A percentile compares a stretch with the other conserved stretches of the same genome.
Conservation (phyloP, 2,888 invertebrate species). For the Noctua comes region DNA sequence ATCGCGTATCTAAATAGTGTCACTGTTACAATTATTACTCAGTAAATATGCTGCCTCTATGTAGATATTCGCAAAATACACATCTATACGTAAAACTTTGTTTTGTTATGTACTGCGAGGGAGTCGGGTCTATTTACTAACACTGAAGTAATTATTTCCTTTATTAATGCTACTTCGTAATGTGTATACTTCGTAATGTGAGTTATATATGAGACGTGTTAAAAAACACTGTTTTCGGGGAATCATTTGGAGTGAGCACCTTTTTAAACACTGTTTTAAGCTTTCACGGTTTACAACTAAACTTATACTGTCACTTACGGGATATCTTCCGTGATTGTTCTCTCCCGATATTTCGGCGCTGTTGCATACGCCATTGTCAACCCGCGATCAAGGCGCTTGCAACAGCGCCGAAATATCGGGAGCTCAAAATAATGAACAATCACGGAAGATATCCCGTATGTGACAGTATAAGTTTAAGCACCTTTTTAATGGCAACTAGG, state of each 20-base stretch:
- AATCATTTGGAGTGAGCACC: constrained; percentile 10
- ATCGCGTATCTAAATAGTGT: constrained; percentile 78
- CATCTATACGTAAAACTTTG: constrained; percentile 80
- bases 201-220: background rate
- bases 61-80: constrained; percentile 89
- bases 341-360: too few species aligned
- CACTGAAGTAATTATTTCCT: constrained; percentile 59
- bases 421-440: too few species aligned
- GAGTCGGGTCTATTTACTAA: constrained; percentile 39
- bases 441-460: too few species aligned
- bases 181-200: constrained; percentile 30
- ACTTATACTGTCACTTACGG: too few species aligned
- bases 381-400: too few species aligned
- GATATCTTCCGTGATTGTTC: too few species aligned
- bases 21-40: constrained; percentile 76
- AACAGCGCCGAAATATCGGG: too few species aligned
- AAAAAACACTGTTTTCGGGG: constrained; percentile 1
- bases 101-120: constrained; percentile 77
- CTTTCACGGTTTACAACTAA: too few species aligned
- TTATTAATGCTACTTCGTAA: constrained; percentile 58
- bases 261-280: too few species aligned
- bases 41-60: constrained; percentile 88
- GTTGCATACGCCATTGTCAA: too few species aligned
- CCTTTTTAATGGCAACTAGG: constrained; percentile 7
- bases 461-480: too few species aligned